Percentiles rank a stretch among this genome's conserved stretches.
phyloP scores from a whole-genome alignment of 2,888 invertebrate genomes.

The Mythimna lalbum region DNA sequence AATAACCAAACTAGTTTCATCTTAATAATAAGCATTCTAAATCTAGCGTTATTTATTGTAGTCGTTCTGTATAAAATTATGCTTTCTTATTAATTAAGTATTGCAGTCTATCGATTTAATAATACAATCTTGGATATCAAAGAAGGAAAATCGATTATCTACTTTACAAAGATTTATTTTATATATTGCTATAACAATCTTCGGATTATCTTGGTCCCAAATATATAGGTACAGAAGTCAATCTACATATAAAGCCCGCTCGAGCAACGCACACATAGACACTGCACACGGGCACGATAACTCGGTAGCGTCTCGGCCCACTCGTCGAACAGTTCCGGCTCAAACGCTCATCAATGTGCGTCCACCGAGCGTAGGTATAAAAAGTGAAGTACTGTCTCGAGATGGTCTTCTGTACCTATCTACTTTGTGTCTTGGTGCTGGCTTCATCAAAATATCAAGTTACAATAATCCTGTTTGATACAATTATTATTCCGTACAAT shows the following conservation, averaged over 20 bases:
- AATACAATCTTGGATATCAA: neutral
- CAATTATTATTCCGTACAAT: neutral
- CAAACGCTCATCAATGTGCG: no score
- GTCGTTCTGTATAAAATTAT: neutral
- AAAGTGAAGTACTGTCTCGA: no score
- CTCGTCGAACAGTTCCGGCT: no score
- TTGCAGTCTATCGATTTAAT: slow-evolving; percentile 1
- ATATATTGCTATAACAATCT: slow-evolving; percentile 6
- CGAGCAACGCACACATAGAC: no score
- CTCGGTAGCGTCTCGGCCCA: no score
- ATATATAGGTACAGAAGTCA: no score
- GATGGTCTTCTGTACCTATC: no score
- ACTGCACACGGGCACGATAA: no score
- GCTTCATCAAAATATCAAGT: slow-evolving; percentile 29
- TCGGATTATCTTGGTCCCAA: no score
- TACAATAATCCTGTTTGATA: slow-evolving; percentile 14
- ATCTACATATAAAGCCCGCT: no score
- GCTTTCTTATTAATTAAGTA: neutral
- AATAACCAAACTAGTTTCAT: neutral
- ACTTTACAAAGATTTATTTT: slow-evolving; percentile 9
- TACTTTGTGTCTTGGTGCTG: no score
- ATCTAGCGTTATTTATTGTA: neutral
- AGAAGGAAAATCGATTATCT: neutral
- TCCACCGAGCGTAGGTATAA: no score
- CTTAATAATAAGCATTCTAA: neutral